Conservation (phyloP, 2,797 vertebrate species). For the Darevskia nairensis region DNA sequence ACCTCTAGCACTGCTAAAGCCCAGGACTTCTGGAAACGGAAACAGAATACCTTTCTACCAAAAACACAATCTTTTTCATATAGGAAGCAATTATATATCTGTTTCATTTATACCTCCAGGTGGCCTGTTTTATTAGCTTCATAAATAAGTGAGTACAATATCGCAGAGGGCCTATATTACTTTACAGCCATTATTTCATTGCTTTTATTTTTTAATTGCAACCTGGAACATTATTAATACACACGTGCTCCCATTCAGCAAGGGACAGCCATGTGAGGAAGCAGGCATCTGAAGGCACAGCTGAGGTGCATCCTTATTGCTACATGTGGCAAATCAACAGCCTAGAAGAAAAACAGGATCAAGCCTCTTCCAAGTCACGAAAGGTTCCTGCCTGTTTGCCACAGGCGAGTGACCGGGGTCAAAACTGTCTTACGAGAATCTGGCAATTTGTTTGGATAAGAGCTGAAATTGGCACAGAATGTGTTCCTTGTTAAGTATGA, state of each 20-base stretch:
- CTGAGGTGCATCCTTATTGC: not conserved
- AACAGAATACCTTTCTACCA: not conserved
- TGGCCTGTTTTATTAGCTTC: not conserved
- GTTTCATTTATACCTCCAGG: constrained; percentile 15
- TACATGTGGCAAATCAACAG: not conserved
- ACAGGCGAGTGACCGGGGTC: not conserved
- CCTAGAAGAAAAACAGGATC: not conserved
- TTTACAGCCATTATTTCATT: constrained; percentile 14
- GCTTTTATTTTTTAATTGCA: constrained; percentile 27
- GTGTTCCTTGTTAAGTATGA: not conserved
- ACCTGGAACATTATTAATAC: not conserved
- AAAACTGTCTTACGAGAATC: not conserved
- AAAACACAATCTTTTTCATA: constrained; percentile 1
- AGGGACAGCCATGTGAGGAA: not conserved
- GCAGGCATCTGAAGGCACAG: not conserved
- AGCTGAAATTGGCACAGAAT: not conserved
- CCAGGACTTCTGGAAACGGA: not conserved
- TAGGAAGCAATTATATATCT: not conserved
- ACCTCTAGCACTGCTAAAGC: not conserved
- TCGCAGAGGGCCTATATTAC: constrained; percentile 15
- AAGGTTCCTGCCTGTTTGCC: not conserved
- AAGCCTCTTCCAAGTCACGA: not conserved
- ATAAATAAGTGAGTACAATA: constrained; percentile 26
- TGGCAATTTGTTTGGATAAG: not conserved
- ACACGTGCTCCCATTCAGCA: not conserved